Base-by-base conservation (phyloP, 2,888 invertebrate species). In the Esperia sulphurella region DNA sequence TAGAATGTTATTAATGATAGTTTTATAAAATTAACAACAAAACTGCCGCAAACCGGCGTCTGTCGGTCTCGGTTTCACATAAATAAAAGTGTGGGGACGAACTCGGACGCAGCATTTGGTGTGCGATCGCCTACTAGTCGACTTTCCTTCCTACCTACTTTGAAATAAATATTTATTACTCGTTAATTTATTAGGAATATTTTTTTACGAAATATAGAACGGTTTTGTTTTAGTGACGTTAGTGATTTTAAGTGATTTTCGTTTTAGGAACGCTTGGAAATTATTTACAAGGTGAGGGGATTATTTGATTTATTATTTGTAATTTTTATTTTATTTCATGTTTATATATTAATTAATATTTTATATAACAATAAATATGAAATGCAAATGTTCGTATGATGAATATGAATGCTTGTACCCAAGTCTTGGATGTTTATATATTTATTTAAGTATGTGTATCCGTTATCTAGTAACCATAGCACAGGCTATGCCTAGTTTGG, bases 81-180 rank as follows among this genome's bases (percentile, higher is more conserved):
- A 31, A 31, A 31, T 47, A 47, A 59, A 58, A 60, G 56, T 53
- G 57, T 54, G 40, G 35, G 28, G 44, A 41, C 42, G 54, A 50
- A 54, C 53, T 49, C 55, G 9, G 53, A 53, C 49, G 46, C 35
- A 43, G 54, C 66, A 65, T 65, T 65, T 59, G 42, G 47, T 51
- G 48, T 51, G 49, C 42, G 49, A 53, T 48, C 66, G 54, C 54
- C 48, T 50, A 12, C 42, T 51, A 58, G 66, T 58, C 51, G 48
- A 51, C 64, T 57, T 50, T 37, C 28, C 41, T 38, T 46, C 37
- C 14, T 53, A 14, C 13, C 45, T 14, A 45, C 39, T 43, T 33
- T 0, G 9, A 10, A n/a, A 41, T 41, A n/a, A 31, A 5, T 31
- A 35, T 35, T 35, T 10, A 10, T n/a, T 35, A n/a, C 3, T n/a